Conservation (phyloP, 2,113 vertebrate species). For the Pangasianodon hypophthalmus region DNA sequence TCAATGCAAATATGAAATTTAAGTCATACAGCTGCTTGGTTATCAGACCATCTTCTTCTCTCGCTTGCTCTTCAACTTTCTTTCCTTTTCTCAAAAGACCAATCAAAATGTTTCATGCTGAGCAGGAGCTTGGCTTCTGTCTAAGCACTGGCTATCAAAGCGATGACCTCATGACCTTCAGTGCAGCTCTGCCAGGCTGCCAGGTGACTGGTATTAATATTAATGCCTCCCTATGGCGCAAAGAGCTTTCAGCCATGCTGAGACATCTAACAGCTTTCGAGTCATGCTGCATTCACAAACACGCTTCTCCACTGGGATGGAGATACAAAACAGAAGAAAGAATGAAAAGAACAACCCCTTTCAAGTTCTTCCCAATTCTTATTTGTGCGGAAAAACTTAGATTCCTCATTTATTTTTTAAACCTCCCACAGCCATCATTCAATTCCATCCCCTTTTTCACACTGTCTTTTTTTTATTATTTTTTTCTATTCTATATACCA, state of each 20-base stretch:
- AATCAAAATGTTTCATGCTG: conserved; percentile 51
- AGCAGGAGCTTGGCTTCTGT: conserved; percentile 51
- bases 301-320: conserved; percentile 17
- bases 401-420: conserved; percentile 6
- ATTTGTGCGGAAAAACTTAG: not conserved
- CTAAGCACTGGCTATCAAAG: conserved; percentile 54
- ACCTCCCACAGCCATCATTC: conserved; percentile 1
- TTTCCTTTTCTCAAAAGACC: conserved; percentile 45
- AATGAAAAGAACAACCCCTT: conserved; percentile 1
- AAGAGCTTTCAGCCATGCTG: conserved; percentile 26
- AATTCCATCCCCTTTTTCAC: conserved; percentile 7
- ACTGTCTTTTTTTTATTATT: not conserved
- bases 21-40: not conserved
- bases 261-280: conserved; percentile 46
- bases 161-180: conserved; percentile 50
- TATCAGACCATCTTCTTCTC: not conserved
- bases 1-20: not conserved
- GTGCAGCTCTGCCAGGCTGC: conserved; percentile 51
- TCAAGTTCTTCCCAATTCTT: conserved; percentile 20
- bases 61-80: not conserved
- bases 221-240: conserved; percentile 49
- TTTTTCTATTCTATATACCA: not conserved
- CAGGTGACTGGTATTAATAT: conserved; percentile 57
- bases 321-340: conserved; percentile 40
- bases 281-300: conserved; percentile 37